phyloP scores from a whole-genome alignment of 2,888 invertebrate species.

The Leistus spinibarbis region DNA sequence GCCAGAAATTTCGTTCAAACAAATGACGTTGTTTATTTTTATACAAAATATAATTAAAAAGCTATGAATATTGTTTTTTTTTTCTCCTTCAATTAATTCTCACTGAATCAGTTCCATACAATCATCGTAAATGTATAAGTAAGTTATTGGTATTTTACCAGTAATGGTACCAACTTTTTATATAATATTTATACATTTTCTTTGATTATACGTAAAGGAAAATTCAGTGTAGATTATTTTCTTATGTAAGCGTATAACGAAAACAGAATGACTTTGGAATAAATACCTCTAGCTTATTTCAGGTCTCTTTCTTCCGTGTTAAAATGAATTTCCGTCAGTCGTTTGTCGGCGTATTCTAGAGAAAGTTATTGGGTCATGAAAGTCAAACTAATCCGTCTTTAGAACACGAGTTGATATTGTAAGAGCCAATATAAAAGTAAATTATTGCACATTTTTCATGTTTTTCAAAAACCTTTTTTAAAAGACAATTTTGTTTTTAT shows the following conservation, averaged over 20 bases:
- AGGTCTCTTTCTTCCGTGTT: neutral
- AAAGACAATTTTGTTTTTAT: neutral
- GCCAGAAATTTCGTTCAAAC: constrained; percentile 20
- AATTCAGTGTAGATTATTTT: neutral
- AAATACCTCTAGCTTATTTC: neutral
- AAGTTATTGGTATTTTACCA: no score
- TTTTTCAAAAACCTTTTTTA: constrained; percentile 20
- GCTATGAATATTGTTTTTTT: constrained; percentile 33
- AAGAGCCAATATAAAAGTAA: constrained; percentile 24
- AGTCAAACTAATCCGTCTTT: constrained; percentile 25
- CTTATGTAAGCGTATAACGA: neutral
- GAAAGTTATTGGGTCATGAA: constrained; percentile 11
- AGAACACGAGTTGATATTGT: constrained; percentile 14
- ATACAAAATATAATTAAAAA: constrained; percentile 32
- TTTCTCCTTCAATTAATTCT: constrained; percentile 24
- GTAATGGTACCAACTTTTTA: no score
- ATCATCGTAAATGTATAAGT: no score
- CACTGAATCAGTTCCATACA: constrained; percentile 10
- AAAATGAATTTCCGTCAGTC: neutral
- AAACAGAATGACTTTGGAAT: neutral
- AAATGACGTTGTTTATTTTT: constrained; percentile 29
- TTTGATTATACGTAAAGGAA: no score
- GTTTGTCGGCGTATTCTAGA: neutral
- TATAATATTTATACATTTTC: no score
- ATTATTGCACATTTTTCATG: constrained; percentile 20